These are phyloP conservation scores for Antheraea yamamai DNA, from an alignment of 2,888 invertebrate species.

Conservation along the genomic window DNA sequence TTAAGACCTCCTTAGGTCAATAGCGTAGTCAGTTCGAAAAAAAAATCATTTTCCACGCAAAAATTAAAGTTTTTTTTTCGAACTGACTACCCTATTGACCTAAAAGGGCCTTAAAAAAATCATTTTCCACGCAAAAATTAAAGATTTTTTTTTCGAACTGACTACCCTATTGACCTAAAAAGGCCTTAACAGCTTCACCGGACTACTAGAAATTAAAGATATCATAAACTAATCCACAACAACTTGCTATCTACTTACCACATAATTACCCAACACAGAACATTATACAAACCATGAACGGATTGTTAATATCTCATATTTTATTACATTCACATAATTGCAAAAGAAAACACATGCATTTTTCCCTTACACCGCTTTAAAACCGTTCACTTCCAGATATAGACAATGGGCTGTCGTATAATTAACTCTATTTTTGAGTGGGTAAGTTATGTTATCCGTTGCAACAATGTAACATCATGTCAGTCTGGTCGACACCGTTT, in stretches of 20 bases:
- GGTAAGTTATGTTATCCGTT: conserved; percentile 25
- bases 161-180: no score
- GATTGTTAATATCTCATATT: conserved; percentile 26
- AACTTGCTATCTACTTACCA: conserved; percentile 17
- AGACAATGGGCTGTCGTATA: conserved; percentile 3
- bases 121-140: no score
- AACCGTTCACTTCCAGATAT: conserved; percentile 42
- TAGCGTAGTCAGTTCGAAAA: no score
- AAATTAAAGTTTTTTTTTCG: no score
- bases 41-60: no score
- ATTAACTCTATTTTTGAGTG: background rate
- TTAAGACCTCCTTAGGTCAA: no score
- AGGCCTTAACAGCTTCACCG: no score
- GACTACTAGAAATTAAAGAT: background rate
- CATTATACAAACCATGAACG: conserved; percentile 13
- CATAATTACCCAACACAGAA: conserved; percentile 17
- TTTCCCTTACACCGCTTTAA: conserved; percentile 38
- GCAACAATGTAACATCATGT: conserved; percentile 1
- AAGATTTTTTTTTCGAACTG: no score
- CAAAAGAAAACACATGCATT: conserved; percentile 39
- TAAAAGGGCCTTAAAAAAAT: no score
- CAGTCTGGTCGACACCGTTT: conserved; percentile 20
- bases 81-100: no score
- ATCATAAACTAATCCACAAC: conserved; percentile 4
- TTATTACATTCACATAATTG: conserved; percentile 33